A percentile compares a stretch with the other conserved stretches of the same genome.
Conservation (phyloP, 2,797 vertebrate species). For the Syncerus caffer region DNA sequence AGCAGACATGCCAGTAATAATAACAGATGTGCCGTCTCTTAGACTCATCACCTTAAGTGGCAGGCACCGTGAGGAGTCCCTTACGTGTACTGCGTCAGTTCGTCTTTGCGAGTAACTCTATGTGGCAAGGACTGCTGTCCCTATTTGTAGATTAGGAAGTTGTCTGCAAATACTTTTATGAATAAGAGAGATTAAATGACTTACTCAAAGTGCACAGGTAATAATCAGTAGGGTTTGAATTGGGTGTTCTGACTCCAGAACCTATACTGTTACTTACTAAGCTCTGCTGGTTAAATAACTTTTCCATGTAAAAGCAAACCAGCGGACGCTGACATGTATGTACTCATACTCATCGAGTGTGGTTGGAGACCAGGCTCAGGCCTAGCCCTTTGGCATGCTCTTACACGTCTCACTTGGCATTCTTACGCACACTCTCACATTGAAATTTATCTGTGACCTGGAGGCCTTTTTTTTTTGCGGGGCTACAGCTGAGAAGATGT, state of each 20-base stretch:
- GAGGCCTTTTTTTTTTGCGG: neutral
- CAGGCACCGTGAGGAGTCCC: neutral
- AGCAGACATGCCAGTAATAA: neutral
- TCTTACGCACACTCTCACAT: neutral
- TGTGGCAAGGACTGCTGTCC: neutral
- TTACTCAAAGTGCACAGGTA: neutral
- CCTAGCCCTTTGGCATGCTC: neutral
- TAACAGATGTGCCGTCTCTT: neutral
- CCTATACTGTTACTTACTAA: neutral
- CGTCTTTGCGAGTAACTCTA: neutral
- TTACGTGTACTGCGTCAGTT: neutral
- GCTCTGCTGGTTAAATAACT: neutral
- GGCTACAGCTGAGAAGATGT: neutral
- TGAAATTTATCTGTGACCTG: neutral
- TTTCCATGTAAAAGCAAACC: neutral
- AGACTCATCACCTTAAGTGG: neutral
- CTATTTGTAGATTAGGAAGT: neutral
- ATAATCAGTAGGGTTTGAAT: neutral
- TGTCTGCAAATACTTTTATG: neutral
- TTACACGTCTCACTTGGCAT: neutral
- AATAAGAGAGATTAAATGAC: neutral
- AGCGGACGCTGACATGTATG: neutral
- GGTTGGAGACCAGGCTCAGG: neutral
- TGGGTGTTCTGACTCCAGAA: neutral
- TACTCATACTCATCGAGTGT: accelerated